Percentiles rank a stretch among this genome's conserved stretches.
These are phyloP conservation scores for Zeus faber DNA, from an alignment of 2,113 vertebrate genomes.

Conservation along the genomic window DNA sequence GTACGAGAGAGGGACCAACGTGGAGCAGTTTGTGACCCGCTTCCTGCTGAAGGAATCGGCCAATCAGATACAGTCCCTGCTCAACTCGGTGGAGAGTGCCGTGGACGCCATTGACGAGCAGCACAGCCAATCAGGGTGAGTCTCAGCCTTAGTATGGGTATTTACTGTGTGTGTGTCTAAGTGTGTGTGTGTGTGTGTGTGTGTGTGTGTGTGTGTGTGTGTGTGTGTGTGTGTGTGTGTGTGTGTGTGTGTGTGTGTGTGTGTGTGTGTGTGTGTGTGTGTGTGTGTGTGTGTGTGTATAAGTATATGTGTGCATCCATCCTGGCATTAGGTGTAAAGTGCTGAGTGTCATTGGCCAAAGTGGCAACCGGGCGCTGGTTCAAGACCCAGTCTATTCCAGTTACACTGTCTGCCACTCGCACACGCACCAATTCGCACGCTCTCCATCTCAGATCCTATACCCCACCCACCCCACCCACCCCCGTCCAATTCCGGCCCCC, in stretches of 20 bases:
- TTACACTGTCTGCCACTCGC: slow-evolving; percentile 28
- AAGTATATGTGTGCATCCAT: not conserved
- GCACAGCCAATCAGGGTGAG: slow-evolving; percentile 86
- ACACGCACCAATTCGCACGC: slow-evolving; percentile 9
- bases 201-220: slow-evolving; percentile 14
- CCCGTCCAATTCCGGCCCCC: no score
- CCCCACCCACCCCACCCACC: not conserved
- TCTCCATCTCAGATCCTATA: not conserved
- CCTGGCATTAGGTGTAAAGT: slow-evolving; percentile 34
- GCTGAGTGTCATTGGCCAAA: slow-evolving; percentile 27
- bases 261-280: slow-evolving; percentile 12
- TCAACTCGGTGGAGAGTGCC: slow-evolving; percentile 93
- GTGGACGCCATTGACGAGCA: slow-evolving; percentile 96
- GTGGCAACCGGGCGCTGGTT: slow-evolving; percentile 36
- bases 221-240: not conserved
- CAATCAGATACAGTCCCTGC: slow-evolving; percentile 93
- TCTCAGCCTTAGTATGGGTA: not conserved
- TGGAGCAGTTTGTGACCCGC: slow-evolving; percentile 96
- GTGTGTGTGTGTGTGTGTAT: not conserved
- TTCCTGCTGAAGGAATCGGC: slow-evolving; percentile 96
- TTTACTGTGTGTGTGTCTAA: not conserved
- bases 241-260: not conserved
- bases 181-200: slow-evolving; percentile 3
- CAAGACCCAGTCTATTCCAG: slow-evolving; percentile 20
- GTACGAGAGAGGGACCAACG: slow-evolving; percentile 88